Conservation (phyloP, 2,797 vertebrate genomes). For the Protonibea diacanthus region DNA sequence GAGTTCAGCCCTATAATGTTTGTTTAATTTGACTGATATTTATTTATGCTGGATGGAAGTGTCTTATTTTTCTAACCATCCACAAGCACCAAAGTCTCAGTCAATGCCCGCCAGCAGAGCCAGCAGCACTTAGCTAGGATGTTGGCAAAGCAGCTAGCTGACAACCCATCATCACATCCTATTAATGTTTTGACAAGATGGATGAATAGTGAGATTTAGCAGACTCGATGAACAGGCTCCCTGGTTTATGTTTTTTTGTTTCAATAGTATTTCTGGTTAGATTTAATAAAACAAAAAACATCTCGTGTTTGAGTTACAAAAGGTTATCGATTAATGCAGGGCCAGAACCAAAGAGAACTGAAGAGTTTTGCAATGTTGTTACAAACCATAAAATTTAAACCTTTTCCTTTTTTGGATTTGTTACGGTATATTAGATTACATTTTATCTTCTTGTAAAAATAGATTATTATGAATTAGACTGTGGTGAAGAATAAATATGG, state of each 20-base stretch:
- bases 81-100: constrained; percentile 8
- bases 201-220: constrained; percentile 50
- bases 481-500: background rate
- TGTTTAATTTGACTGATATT: constrained; percentile 10
- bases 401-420: background rate
- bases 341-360: too few species aligned
- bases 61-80: constrained; percentile 21
- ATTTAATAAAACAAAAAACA: background rate
- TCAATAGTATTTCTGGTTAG: background rate
- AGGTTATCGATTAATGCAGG: background rate
- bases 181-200: constrained; percentile 61
- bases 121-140: constrained; percentile 47
- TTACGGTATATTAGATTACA: background rate
- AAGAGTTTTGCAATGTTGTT: background rate
- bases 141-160: constrained; percentile 41
- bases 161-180: constrained; percentile 59
- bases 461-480: background rate
- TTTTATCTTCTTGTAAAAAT: background rate
- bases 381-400: background rate
- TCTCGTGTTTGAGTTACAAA: background rate
- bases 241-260: constrained; percentile 6
- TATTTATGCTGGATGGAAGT: background rate
- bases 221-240: constrained; percentile 28
- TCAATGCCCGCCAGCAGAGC: constrained; percentile 10
- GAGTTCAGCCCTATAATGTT: constrained; percentile 8